These are phyloP conservation scores for Leucoma salicis DNA, from an alignment of 2,888 invertebrate species.

Conservation along the genomic window DNA sequence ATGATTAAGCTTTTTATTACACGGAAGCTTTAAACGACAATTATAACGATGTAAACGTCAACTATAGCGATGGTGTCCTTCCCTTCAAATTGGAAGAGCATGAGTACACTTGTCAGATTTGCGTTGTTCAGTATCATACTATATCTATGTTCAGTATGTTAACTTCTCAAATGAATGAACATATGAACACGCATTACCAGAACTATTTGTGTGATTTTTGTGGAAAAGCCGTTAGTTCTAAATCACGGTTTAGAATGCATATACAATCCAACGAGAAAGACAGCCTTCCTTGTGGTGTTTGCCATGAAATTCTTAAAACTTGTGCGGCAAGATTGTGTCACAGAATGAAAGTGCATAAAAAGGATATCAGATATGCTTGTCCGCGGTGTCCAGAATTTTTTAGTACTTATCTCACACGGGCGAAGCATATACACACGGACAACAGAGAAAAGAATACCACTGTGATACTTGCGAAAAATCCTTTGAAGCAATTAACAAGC, in stretches of 20 bases:
- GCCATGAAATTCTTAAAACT: constrained; percentile 55
- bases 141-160: too few relatives aligned
- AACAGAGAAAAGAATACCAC: constrained; percentile 48
- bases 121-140: constrained; percentile 46
- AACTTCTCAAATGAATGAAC: constrained; percentile 67
- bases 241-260: constrained; percentile 64
- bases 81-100: constrained; percentile 63
- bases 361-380: constrained; percentile 63
- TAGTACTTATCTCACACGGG: constrained; percentile 59
- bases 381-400: constrained; percentile 66
- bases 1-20: too few relatives aligned
- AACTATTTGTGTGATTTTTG: constrained; percentile 71
- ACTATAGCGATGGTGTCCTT: constrained; percentile 66
- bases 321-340: constrained; percentile 60
- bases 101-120: constrained; percentile 61
- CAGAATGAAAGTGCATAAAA: constrained; percentile 54
- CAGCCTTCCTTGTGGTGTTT: constrained; percentile 62
- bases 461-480: constrained; percentile 54
- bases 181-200: constrained; percentile 70
- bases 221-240: constrained; percentile 68
- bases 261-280: constrained; percentile 64
- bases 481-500: constrained; percentile 60
- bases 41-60: too few relatives aligned
- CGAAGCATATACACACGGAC: constrained; percentile 61
- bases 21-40: too few relatives aligned